Conservation (phyloP, 2,113 vertebrate species). For the Capreolus pygargus region DNA sequence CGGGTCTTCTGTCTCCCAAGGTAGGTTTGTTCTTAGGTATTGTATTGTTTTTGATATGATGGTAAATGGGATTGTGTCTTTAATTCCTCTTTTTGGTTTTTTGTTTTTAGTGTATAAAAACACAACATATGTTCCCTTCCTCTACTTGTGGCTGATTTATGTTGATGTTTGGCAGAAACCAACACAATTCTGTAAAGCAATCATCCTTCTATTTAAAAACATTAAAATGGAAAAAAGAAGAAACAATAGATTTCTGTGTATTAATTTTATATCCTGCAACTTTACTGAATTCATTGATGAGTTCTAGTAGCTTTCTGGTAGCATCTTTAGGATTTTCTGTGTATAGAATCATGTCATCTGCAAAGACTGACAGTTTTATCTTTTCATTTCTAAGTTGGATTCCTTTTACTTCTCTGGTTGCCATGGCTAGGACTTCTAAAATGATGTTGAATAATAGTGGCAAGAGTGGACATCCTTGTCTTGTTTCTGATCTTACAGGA, state of each 20-base stretch:
- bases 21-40: background rate
- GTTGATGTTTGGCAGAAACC: background rate
- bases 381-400: background rate
- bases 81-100: background rate
- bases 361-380: background rate
- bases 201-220: background rate
- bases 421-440: background rate
- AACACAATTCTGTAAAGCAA: background rate
- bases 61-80: background rate
- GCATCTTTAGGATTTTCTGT: background rate
- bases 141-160: background rate
- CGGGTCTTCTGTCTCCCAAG: background rate
- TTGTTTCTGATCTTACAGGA: background rate
- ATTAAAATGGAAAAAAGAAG: background rate
- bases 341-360: background rate
- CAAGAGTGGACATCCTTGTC: background rate
- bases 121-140: background rate
- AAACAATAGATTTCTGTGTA: background rate
- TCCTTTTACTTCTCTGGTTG: background rate
- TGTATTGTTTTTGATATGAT: background rate
- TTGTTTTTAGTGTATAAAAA: background rate
- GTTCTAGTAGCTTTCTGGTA: background rate
- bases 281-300: background rate
- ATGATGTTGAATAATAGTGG: background rate
- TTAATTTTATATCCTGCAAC: background rate